Conservation (phyloP, 37 sponge, comb jelly and placozoan genomes). For the Cliona cf. orientalis region DNA sequence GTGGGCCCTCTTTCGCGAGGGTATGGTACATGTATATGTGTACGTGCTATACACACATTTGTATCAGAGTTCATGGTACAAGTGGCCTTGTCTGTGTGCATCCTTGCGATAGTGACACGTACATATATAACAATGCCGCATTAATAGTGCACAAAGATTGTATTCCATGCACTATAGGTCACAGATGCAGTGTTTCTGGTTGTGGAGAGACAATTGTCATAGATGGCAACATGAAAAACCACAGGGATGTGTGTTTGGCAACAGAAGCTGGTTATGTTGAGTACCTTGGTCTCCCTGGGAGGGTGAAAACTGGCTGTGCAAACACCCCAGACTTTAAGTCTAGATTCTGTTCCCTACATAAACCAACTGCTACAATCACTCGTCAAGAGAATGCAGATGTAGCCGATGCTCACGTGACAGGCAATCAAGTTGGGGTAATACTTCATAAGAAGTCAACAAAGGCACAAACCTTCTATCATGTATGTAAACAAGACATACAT, state of each 20-base stretch:
- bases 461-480: too few relatives aligned
- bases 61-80: too few relatives aligned
- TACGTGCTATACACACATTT: too few relatives aligned
- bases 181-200: background rate
- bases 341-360: constrained; percentile 10
- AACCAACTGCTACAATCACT: background rate
- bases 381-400: background rate
- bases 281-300: constrained; percentile 27
- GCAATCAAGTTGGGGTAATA: too few relatives aligned
- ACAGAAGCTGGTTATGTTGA: constrained; percentile 26
- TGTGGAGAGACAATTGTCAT: background rate
- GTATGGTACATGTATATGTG: too few relatives aligned
- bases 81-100: background rate
- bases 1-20: too few relatives aligned
- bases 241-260: constrained; percentile 18
- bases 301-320: too few relatives aligned
- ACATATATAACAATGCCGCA: background rate
- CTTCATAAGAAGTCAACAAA: too few relatives aligned
- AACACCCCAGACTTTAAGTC: constrained; percentile 25
- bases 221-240: constrained; percentile 42
- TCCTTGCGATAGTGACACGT: background rate
- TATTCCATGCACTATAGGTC: too few relatives aligned
- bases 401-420: background rate
- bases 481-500: too few relatives aligned
- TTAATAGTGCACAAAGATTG: too few relatives aligned